phyloP scores from a whole-genome alignment of 2,888 invertebrate genomes.

The Dryobotodes eremita region DNA sequence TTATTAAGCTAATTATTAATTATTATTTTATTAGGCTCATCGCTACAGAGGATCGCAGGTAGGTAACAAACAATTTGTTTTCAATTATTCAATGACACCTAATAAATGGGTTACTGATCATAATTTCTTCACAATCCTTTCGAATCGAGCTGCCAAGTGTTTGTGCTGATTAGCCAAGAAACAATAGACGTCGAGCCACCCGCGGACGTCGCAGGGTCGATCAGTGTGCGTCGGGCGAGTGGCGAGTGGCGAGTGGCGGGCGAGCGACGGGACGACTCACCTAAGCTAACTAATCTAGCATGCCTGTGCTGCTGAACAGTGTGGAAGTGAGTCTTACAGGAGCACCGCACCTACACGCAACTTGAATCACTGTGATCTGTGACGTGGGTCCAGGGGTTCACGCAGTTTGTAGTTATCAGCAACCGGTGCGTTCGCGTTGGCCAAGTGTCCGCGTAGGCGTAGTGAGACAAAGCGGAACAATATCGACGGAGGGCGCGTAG shows the following conservation, averaged over 20 bases:
- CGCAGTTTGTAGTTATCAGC: not conserved
- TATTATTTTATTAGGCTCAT: not conserved
- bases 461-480: conserved; percentile 38
- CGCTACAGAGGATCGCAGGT: not conserved
- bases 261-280: not conserved
- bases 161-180: not conserved
- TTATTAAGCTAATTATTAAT: too few relatives aligned
- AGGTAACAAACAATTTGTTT: not conserved
- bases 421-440: not conserved
- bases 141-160: not conserved
- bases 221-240: conserved; percentile 1
- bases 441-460: conserved; percentile 29
- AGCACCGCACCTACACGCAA: not conserved
- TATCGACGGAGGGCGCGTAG: conserved; percentile 26
- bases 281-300: not conserved
- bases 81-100: not conserved
- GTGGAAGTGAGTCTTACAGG: not conserved
- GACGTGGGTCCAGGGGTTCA: not conserved
- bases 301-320: not conserved
- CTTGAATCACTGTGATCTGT: not conserved
- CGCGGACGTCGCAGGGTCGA: conserved; percentile 3
- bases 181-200: not conserved
- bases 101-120: not conserved
- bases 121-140: not conserved
- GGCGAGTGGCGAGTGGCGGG: not conserved